A percentile compares a stretch with the other conserved stretches of the same genome.
Evolutionary conservation across 2,888 invertebrate genomes (phyloP).

Genomic region (Geophilus truncorum): DNA sequence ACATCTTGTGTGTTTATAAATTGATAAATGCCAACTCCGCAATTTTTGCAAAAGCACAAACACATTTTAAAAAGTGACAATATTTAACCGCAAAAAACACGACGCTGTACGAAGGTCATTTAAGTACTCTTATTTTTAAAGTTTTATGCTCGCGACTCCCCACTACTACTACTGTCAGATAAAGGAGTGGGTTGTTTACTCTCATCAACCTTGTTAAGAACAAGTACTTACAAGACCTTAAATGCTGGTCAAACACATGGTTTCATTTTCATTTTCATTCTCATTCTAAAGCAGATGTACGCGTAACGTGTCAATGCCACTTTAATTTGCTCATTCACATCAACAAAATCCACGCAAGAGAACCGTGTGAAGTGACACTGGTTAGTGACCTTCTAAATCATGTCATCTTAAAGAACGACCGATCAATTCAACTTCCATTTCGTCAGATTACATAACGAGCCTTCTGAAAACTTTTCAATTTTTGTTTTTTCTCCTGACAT

Average conservation of each 20-base stretch:
- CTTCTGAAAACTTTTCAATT: background rate
- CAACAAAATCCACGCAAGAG: background rate
- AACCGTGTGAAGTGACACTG: background rate
- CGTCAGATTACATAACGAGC: background rate
- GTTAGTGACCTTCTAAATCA: slow-evolving; percentile 18
- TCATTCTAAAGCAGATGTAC: slow-evolving; percentile 5
- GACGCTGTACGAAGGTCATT: background rate
- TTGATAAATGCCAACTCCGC: slow-evolving; percentile 13
- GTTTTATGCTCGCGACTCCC: background rate
- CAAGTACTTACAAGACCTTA: background rate
- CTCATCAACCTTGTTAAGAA: slow-evolving; percentile 16
- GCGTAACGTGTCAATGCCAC: background rate
- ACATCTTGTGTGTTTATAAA: slow-evolving; percentile 11
- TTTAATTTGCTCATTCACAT: background rate
- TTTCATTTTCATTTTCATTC: background rate
- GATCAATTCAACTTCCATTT: background rate
- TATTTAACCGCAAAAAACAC: background rate
- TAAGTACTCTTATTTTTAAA: background rate
- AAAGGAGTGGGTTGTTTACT: slow-evolving; percentile 1
- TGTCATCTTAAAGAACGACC: background rate
- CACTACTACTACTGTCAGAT: background rate
- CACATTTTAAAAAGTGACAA: background rate
- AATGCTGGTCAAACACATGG: background rate
- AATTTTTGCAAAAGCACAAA: background rate
- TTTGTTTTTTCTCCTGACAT: background rate